Evolutionary conservation across 2,113 vertebrate genomes (phyloP), one percentile per base, ranked within the genome.

Genomic region (Vulpes lagopus): DNA sequence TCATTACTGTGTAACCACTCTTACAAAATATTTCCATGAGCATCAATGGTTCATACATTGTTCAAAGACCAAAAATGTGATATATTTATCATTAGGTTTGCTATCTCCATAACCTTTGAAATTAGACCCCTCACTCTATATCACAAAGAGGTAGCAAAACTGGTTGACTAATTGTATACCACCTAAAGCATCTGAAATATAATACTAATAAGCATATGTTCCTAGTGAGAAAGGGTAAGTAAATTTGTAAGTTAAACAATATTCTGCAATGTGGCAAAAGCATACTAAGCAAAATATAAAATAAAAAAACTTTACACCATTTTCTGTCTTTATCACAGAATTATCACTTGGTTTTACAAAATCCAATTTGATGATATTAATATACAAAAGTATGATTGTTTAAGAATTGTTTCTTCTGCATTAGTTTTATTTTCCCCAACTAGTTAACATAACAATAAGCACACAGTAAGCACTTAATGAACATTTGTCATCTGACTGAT

Each of bases 351-450:
- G 19, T 78, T 89, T 82, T 71, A 92, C 25, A 35, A 89, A 38
- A 94, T 53, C 8, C 19, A 93, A 90, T 35, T 85, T 90, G 19
- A n/a, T 69, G 83, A 55, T 51, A 1, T 51, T 86, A 89, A 89
- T 38, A 82, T 23, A 83, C 60, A 93, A 67, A 78, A 80, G 30
- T 51, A 82, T 38, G 23, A 60, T 86, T 96, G 22, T 60, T 71
- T 91, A 49, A 92, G 3, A 80, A 74, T 43, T 78, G 22, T 84
- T 96, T 96, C 38, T 83, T 78, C 51, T 3, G 23, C 11, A 93
- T 59, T 62, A 22, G n/a, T 91, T 90, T 98, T n/a, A 96, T 74
- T 92, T 92, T 71, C 57, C 27, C 59, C 94, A 81, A 91, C 60
- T 91, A 89, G 25, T 71, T 43, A 87, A 30, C 23, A 73, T 94